Evolutionary conservation across 2,888 invertebrate species (phyloP).

Genomic region (Drosophila yooni): DNA sequence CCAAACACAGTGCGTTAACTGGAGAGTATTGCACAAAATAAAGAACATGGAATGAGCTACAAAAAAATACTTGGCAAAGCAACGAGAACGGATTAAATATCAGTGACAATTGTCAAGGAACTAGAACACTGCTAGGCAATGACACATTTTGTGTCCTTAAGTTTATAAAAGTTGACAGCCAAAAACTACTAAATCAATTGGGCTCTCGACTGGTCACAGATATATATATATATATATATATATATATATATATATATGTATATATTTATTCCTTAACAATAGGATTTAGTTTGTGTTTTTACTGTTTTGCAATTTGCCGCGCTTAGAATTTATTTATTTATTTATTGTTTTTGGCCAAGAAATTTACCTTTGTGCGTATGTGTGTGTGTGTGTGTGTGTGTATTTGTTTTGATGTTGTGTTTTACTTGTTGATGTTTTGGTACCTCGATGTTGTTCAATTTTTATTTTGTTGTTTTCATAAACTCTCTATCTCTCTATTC

Average conservation of each 20-base stretch:
- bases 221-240: too few relatives aligned
- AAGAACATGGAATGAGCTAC: neutral
- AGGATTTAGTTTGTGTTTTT: neutral
- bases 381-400: conserved; percentile 9
- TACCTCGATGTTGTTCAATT: conserved; percentile 59
- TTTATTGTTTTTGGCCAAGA: conserved; percentile 2
- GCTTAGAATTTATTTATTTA: neutral
- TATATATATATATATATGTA: too few relatives aligned
- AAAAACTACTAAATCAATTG: neutral
- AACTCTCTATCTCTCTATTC: conserved; percentile 28
- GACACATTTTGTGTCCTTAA: neutral
- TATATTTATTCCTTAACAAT: neutral
- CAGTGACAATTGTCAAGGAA: neutral
- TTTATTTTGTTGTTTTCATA: conserved; percentile 37
- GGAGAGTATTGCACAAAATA: neutral
- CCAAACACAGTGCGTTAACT: neutral
- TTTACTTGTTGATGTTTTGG: conserved; percentile 54
- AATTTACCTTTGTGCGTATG: conserved; percentile 6
- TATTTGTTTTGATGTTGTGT: conserved; percentile 39
- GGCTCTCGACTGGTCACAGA: neutral
- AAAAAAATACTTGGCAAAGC: neutral
- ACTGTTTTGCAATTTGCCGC: conserved; percentile 1
- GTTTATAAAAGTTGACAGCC: neutral
- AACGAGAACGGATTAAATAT: neutral
- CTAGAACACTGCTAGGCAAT: neutral